Base-by-base conservation (phyloP, 2,797 vertebrate species). In the Sparidentex hasta region DNA sequence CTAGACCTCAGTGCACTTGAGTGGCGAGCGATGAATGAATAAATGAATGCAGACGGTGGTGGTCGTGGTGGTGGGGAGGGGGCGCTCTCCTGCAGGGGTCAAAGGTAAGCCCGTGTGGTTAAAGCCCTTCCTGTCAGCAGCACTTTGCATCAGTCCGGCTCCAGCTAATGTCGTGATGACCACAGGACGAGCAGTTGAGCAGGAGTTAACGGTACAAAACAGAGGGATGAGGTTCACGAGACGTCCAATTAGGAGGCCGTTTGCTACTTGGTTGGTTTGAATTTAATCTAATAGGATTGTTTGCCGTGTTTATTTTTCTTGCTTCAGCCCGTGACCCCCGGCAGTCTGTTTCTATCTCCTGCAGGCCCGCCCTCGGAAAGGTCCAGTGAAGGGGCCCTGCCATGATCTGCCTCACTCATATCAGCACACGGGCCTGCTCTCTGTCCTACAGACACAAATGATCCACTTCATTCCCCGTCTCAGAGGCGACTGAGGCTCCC, bases 41-140 rank as follows among this genome's bases (percentile, higher is more conserved):
- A 47, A 71, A 59, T 29, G 50, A 71, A 78, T 69, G 44, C 75
- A 82, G 80, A 83, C 85, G 81, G 77, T 21, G 0, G 46, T 5
- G 48, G 20, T 3, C 1, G 13, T 13, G 43, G 4, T 4, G 63
- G 52, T 41, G 51, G 33, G 6, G 11, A 51, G 38, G 18, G 20
- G 55, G 51, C 9, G 6, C 59, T 61, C 48, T 74, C 67, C 74
- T 1, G 0, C 20, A 2, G 54, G 63, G 88, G 85, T 88, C 81
- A 79, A 55, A 92, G 86, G 87, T 87, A 27, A 87, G 55, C 52
- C 48, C 11, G 67, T 67, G 83, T 74, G 80, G 79, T 81, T 83
- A 87, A 87, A 86, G 80, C 82, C 72, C 86, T 85, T 88, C 84
- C 84, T 88, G 90, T 88, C 81, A 87, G 82, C 74, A 74, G 76